These are phyloP conservation scores for Rhopalosiphum padi DNA, from an alignment of 1,140 invertebrate species.

Conservation along the genomic window DNA sequence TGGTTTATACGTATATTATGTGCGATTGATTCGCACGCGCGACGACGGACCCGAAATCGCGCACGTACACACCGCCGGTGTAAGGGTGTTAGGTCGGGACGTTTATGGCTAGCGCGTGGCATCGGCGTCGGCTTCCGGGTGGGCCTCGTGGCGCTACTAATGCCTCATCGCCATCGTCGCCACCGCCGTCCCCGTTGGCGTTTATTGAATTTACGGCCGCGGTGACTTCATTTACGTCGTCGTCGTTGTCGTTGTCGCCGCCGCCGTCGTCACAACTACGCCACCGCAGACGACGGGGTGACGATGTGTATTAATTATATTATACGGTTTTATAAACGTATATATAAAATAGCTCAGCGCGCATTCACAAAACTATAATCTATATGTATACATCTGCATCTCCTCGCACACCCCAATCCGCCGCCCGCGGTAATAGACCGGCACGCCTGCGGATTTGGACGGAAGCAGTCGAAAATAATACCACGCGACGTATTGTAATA, in stretches of 20 bases:
- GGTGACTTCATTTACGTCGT: conserved; percentile 16
- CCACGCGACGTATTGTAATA: not conserved
- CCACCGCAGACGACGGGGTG: not conserved
- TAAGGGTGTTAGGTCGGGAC: not conserved
- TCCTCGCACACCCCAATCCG: not conserved
- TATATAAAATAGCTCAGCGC: not conserved
- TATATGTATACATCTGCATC: not conserved
- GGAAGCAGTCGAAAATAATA: not conserved
- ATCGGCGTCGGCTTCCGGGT: not conserved
- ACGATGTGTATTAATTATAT: conserved; percentile 15
- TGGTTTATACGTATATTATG: not conserved
- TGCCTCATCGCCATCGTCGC: not conserved
- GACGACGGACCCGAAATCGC: not conserved
- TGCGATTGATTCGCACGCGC: conserved; percentile 4
- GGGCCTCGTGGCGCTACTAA: conserved; percentile 36
- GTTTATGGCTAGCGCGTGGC: conserved; percentile 35
- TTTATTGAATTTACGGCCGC: conserved; percentile 52
- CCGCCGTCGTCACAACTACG: not conserved
- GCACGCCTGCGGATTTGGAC: not conserved
- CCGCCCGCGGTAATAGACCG: not conserved
- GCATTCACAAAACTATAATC: not conserved
- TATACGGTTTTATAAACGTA: not conserved
- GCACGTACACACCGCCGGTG: not conserved
- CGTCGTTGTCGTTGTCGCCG: not conserved
- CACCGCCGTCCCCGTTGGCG: not conserved